Evolutionary conservation across 2,797 vertebrate species (phyloP).

Genomic region (Simalia tracyae): DNA sequence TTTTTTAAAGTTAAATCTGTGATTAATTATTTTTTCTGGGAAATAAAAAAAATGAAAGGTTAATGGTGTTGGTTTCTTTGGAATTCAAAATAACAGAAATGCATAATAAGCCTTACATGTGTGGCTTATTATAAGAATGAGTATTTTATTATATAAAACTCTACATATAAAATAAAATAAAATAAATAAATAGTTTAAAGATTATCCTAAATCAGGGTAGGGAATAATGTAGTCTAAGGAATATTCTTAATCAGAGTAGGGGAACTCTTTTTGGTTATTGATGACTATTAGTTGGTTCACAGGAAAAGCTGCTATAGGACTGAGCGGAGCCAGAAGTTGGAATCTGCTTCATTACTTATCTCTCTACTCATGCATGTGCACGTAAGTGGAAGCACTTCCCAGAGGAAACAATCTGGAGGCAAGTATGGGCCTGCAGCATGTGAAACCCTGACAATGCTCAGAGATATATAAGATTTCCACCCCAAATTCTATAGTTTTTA

Average conservation of each 20-base stretch:
- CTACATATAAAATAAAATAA: neutral
- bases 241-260: neutral
- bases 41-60: neutral
- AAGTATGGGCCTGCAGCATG: neutral
- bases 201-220: neutral
- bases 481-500: neutral
- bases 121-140: neutral
- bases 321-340: neutral
- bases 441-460: neutral
- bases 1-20: neutral
- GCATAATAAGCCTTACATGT: neutral
- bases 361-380: neutral
- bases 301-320: neutral
- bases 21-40: neutral
- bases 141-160: neutral
- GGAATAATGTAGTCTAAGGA: neutral
- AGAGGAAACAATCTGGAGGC: neutral
- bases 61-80: neutral
- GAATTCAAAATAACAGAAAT: neutral
- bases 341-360: neutral
- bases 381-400: neutral
- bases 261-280: neutral
- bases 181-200: neutral
- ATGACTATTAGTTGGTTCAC: neutral
- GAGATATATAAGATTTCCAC: neutral